Percentiles rank a stretch among this genome's conserved stretches.
Evolutionary conservation across 2,888 invertebrate species (phyloP).

Genomic region (Eupithecia insigniata): DNA sequence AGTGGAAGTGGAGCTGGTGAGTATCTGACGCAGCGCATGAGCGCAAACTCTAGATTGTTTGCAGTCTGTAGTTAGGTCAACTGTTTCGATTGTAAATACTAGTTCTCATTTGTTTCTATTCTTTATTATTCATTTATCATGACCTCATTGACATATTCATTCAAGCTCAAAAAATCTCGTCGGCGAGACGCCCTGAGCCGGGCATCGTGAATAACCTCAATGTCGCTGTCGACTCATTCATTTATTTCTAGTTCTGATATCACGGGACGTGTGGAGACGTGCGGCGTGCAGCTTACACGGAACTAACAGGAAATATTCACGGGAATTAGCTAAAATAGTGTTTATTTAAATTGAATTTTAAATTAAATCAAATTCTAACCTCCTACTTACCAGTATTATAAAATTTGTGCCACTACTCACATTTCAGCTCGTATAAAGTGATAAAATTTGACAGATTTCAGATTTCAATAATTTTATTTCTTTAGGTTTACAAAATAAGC

Average conservation of each 20-base stretch:
- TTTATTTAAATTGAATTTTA: neutral
- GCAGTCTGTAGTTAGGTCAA: too few species aligned
- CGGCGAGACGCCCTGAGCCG: neutral
- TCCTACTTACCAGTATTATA: too few species aligned
- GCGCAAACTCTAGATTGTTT: too few species aligned
- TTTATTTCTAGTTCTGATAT: constrained; percentile 32
- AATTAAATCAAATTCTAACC: too few species aligned
- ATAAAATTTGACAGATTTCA: too few species aligned
- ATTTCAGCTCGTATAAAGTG: too few species aligned
- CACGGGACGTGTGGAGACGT: neutral
- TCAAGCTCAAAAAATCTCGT: neutral
- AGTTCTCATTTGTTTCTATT: too few species aligned
- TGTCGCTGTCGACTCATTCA: constrained; percentile 9
- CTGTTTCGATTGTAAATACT: neutral
- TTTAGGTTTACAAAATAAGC: too few species aligned
- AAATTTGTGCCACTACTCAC: too few species aligned
- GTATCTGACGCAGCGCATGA: too few species aligned
- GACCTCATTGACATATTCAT: neutral
- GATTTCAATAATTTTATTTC: too few species aligned
- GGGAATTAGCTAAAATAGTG: neutral
- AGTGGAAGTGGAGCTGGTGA: too few species aligned
- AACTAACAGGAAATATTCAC: neutral
- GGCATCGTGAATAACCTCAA: constrained; percentile 3
- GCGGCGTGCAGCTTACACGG: neutral
- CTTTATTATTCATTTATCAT: neutral